These are phyloP conservation scores for Meles meles DNA, from an alignment of 2,113 vertebrate genomes.

Conservation along the genomic window DNA sequence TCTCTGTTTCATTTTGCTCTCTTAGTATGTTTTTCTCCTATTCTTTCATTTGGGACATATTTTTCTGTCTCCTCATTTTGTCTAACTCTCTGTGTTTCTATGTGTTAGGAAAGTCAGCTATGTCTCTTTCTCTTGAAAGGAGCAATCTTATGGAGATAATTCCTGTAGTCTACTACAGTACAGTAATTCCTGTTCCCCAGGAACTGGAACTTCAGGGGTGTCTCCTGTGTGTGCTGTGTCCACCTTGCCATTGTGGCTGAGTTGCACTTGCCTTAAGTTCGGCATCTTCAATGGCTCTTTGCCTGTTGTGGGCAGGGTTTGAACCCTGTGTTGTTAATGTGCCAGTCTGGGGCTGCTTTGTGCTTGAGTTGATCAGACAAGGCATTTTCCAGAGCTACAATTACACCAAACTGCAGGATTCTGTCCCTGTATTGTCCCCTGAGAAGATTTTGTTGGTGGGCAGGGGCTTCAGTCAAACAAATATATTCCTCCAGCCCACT, in stretches of 20 bases:
- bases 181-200: neutral
- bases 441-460: neutral
- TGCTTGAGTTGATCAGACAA: neutral
- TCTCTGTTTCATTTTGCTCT: neutral
- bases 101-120: neutral
- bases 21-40: neutral
- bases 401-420: neutral
- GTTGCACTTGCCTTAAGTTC: neutral
- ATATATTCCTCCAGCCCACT: neutral
- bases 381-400: neutral
- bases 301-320: neutral
- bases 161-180: neutral
- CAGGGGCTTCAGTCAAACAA: neutral
- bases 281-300: neutral
- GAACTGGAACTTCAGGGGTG: neutral
- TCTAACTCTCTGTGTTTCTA: neutral
- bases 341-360: neutral
- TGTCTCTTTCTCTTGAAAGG: neutral
- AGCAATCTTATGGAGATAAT: neutral
- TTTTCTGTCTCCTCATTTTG: neutral
- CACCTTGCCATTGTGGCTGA: neutral
- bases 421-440: neutral
- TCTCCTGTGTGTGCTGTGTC: neutral
- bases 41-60: neutral
- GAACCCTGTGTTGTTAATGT: neutral